A percentile compares a stretch with the other conserved stretches of the same genome.
Conservation (phyloP, 2,113 vertebrate species). For the Camelus bactrianus region DNA sequence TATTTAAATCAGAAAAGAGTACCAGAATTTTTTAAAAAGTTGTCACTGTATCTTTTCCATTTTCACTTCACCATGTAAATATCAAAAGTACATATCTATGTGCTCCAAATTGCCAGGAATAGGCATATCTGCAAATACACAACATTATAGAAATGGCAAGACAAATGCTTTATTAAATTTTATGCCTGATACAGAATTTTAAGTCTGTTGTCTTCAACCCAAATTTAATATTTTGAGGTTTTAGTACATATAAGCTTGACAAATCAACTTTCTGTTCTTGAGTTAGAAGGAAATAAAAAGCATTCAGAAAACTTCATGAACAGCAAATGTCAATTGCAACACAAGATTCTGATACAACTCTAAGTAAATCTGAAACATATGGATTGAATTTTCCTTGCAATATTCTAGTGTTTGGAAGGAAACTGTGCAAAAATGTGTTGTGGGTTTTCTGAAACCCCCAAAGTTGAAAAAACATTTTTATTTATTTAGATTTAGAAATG, state of each 20-base stretch:
- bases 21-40: background rate
- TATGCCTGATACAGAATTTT: slow-evolving; percentile 69
- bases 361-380: slow-evolving; percentile 80
- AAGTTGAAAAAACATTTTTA: slow-evolving; percentile 76
- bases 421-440: slow-evolving; percentile 80
- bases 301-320: slow-evolving; percentile 76
- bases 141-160: slow-evolving; percentile 37
- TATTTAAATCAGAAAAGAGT: slow-evolving; percentile 48
- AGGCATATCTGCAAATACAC: background rate
- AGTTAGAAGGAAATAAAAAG: slow-evolving; percentile 81
- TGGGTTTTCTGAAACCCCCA: slow-evolving; percentile 73
- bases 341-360: slow-evolving; percentile 77
- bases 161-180: slow-evolving; percentile 76
- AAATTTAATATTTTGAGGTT: slow-evolving; percentile 77
- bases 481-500: slow-evolving; percentile 80
- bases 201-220: slow-evolving; percentile 70
- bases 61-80: background rate
- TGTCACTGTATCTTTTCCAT: background rate
- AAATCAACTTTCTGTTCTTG: slow-evolving; percentile 83
- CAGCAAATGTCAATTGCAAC: slow-evolving; percentile 79
- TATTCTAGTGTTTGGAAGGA: slow-evolving; percentile 74
- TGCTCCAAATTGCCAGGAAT: background rate
- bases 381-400: slow-evolving; percentile 78
- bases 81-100: background rate
- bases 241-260: slow-evolving; percentile 76